A percentile compares a stretch with the other conserved stretches of the same genome.
These are phyloP conservation scores for Diarsia rubi DNA, from an alignment of 2,888 invertebrate genomes.

Conservation along the genomic window DNA sequence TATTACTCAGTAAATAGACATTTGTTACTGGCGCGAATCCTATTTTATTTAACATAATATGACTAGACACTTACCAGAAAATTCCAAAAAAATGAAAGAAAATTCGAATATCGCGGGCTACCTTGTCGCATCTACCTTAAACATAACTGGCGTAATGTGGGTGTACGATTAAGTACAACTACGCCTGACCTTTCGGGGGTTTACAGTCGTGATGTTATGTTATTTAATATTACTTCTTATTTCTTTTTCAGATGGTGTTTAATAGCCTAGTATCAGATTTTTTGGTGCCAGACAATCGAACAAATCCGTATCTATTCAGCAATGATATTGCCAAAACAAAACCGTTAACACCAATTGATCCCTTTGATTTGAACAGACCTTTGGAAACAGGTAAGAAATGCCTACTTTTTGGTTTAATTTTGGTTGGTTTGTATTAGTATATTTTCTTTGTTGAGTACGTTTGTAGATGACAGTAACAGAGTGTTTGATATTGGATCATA, in stretches of 20 bases:
- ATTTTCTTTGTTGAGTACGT: not conserved
- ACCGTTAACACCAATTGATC: constrained; percentile 69
- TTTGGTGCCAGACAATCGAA: constrained; percentile 75
- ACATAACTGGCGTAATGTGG: no score
- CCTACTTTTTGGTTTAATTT: not conserved
- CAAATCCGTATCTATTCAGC: constrained; percentile 76
- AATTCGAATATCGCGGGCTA: no score
- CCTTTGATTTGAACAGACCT: constrained; percentile 73
- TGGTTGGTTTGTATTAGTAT: not conserved
- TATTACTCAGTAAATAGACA: no score
- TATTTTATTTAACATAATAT: no score
- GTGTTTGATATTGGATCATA: not conserved
- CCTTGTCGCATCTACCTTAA: no score
- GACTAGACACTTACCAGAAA: no score
- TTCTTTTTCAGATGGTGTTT: constrained; percentile 78
- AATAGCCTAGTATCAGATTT: constrained; percentile 78
- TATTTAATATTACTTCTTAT: constrained; percentile 5
- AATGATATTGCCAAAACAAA: constrained; percentile 73
- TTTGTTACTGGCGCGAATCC: no score
- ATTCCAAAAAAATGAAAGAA: no score
- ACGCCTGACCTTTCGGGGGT: no score
- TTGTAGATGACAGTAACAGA: no score
- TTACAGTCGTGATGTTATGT: no score
- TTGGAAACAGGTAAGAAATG: constrained; percentile 73
- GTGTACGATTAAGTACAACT: no score